Evolutionary conservation across 2,888 invertebrate genomes (phyloP), one percentile per base, ranked within the genome.

Genomic region (Trichogramma dendrolimi): DNA sequence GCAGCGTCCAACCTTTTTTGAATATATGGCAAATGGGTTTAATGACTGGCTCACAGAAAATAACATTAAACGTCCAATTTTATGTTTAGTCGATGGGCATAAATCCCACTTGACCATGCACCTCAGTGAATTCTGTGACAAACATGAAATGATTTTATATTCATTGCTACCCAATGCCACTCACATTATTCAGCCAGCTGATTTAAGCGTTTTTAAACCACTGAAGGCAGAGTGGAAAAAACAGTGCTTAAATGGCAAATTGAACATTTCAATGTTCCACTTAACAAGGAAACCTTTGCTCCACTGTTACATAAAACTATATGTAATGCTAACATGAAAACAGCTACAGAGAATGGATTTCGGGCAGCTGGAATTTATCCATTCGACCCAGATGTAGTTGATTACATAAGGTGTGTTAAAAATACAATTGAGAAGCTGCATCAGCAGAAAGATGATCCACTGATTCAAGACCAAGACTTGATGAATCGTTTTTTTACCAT

Each of bases 131-230:
- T 72, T 70, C 68, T 72, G 71, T 60, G 40, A 53, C 38, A 61
- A 67, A 60, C 70, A 69, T 63, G 64, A 65, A 40, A 71, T 71
- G 3, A n/a, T 10, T 10, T n/a, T 70, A 40, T 66, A 70, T 53
- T 63, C 69, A n/a, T 57, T 70, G 49, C 40, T 68, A 64, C 67
- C 69, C 57, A 68, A 70, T 55, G 51, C 56, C 38, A 69, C 68
- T 10, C 68, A 68, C 27, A 65, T 75, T 14, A 57, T 76, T 43
- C 76, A 75, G 64, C 75, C 74, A 6, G 65, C 75, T 65, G 74
- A 77, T 67, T 73, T 75, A 4, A 69, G 69, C 38, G 67, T 75
- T 11, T 76, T 75, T 66, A 64, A 68, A 55, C 66, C 72, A 14
- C 58, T 76, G 10, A 74, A 74, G 63, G 0, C 27, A 52, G 52